These are phyloP conservation scores for Phaethornis superciliosus DNA, from an alignment of 2,113 vertebrate species.

Conservation along the genomic window DNA sequence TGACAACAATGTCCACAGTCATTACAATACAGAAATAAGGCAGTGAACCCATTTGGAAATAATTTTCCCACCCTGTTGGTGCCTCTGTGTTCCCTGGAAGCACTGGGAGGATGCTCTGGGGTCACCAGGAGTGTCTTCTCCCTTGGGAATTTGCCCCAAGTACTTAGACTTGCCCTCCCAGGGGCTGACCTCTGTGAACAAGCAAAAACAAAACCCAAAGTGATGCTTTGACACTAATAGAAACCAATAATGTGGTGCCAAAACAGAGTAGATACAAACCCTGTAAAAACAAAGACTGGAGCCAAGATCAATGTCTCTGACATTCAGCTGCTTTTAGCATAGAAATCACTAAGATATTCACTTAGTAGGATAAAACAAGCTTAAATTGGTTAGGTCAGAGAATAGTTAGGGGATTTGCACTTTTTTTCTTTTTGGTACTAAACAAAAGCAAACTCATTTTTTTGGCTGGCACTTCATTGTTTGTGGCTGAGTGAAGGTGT, in stretches of 20 bases:
- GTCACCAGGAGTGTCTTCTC: accelerated
- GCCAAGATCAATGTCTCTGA: not conserved
- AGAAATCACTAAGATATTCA: not conserved
- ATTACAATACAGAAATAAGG: not conserved
- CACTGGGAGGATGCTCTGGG: not conserved
- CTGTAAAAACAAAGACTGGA: not conserved
- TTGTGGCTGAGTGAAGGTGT: not conserved
- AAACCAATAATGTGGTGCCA: not conserved
- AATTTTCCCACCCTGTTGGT: not conserved
- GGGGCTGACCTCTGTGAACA: not conserved
- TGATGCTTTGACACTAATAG: not conserved
- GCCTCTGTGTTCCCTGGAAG: not conserved
- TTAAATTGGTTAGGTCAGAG: slow-evolving; percentile 12
- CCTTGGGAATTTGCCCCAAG: accelerated
- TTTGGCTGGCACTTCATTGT: not conserved
- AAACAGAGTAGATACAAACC: not conserved
- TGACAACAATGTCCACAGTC: accelerated
- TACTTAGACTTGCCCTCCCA: not conserved
- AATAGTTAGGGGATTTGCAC: not conserved
- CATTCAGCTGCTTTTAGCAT: slow-evolving; percentile 36
- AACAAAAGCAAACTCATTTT: not conserved
- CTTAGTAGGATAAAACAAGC: slow-evolving; percentile 1
- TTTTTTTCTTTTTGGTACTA: not conserved
- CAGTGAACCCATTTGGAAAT: not conserved
- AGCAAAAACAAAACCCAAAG: not conserved